Evolutionary conservation across 2,888 invertebrate species (phyloP).

Genomic region (Drosophila ustulata): DNA sequence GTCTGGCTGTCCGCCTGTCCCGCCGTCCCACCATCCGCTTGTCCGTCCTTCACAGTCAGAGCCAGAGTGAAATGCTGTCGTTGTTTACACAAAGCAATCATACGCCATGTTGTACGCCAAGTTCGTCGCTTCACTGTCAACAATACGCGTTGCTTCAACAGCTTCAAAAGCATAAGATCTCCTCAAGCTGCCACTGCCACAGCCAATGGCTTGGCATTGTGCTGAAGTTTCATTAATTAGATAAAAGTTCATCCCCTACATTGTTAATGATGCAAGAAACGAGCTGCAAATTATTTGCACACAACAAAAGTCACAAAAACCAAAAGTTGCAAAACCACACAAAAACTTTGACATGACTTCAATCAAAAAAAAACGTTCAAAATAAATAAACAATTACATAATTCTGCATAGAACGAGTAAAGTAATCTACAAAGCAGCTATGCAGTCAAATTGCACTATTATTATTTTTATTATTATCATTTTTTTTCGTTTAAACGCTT

Average conservation of each 20-base stretch:
- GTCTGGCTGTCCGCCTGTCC: not conserved
- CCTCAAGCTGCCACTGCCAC: slow-evolving; percentile 25
- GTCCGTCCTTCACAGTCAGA: not conserved
- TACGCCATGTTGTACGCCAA: slow-evolving; percentile 72
- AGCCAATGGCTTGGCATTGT: slow-evolving; percentile 73
- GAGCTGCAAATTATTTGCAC: slow-evolving; percentile 79
- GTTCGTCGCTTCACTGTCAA: slow-evolving; percentile 74
- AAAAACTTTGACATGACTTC: slow-evolving; percentile 32
- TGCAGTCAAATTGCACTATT: slow-evolving; percentile 9
- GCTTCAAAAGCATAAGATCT: slow-evolving; percentile 58
- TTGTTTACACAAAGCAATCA: slow-evolving; percentile 83
- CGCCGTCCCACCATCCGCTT: slow-evolving; percentile 5
- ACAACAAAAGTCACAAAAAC: slow-evolving; percentile 70
- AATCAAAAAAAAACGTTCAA: not conserved
- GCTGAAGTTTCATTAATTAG: slow-evolving; percentile 85
- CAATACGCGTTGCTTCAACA: slow-evolving; percentile 55
- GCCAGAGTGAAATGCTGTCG: slow-evolving; percentile 33
- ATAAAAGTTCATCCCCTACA: slow-evolving; percentile 81
- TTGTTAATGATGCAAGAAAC: slow-evolving; percentile 82
- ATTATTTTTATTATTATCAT: too few species aligned
- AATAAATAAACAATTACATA: slow-evolving; percentile 14
- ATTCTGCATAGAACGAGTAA: slow-evolving; percentile 7
- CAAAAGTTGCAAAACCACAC: slow-evolving; percentile 55
- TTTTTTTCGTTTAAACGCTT: too few species aligned
- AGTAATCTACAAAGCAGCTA: slow-evolving; percentile 15